Evolutionary conservation across 2,113 vertebrate species (phyloP), one percentile per base, ranked within the genome.

Genomic region (Entelurus aequoreus): DNA sequence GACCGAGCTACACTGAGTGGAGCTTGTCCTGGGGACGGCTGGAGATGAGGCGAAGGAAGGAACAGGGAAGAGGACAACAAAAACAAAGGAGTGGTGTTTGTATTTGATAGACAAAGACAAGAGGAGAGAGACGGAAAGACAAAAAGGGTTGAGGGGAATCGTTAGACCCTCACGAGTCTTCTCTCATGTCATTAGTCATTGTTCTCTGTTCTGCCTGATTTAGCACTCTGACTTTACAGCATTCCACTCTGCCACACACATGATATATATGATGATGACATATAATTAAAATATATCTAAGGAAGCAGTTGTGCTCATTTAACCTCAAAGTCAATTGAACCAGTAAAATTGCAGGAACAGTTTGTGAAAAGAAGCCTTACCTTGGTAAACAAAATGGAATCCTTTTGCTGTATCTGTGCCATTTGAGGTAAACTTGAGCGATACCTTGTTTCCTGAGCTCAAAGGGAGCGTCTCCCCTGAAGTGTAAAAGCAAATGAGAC

Each of bases 381-480:
- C 96, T 97, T 98, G 96, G 78, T 98, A 98, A 72, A 98, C 96
- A 88, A 98, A 98, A 90, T 98, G 96, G 92, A 97, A 98, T 87
- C 96, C 96, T 90, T 96, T 97, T 71, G 95, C 93, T 66, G 94
- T 94, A 87, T 93, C 76, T 66, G 93, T 93, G 86, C 94, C 96
- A 85, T 94, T 91, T 76, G 95, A 91, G 71, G 92, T 94, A 85
- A 98, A 98, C 84, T 91, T 94, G 75, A 97, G 88, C 5, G 92
- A 95, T 83, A 98, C 95, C 88, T 95, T 95, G 90, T 98, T 98
- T 81, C 94, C 93, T 78, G 96, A 97, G 89, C 95, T 98, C 88
- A 98, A 64, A 66, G 96, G 95, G 73, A 98, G 92, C 1, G 95
- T 94, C 89, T 98, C 96, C 60, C 95, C 96, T 98, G 88, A 82